A percentile compares a stretch with the other conserved stretches of the same genome.
phyloP scores from a whole-genome alignment of 2,888 invertebrate genomes.

The Leptinotarsa juncta region DNA sequence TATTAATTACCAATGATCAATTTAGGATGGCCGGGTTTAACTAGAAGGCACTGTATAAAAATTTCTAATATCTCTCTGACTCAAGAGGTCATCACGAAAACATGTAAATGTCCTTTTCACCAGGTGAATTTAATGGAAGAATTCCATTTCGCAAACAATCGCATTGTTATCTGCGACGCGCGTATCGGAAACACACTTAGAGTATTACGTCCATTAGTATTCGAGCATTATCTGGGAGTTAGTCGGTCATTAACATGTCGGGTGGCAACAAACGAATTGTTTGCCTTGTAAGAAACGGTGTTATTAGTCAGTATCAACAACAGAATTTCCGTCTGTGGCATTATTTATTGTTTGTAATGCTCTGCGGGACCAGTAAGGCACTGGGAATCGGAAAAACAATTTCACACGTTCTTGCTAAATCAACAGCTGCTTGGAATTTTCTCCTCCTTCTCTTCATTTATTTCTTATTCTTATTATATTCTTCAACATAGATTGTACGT shows the following conservation, averaged over 20 bases:
- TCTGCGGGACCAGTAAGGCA: too few species aligned
- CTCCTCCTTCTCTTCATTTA: too few species aligned
- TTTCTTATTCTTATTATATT: too few species aligned
- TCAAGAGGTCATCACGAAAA: background rate
- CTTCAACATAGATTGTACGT: too few species aligned
- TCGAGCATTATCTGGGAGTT: background rate
- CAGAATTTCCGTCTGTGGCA: background rate
- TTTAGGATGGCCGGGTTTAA: too few species aligned
- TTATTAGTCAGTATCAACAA: background rate
- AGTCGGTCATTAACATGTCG: conserved; percentile 8
- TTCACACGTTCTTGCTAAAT: too few species aligned
- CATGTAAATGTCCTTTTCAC: background rate
- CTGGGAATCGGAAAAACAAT: too few species aligned
- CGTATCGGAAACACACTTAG: conserved; percentile 4
- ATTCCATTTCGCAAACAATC: conserved; percentile 8
- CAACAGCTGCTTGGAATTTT: too few species aligned
- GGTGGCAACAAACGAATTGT: background rate
- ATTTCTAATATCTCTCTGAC: background rate
- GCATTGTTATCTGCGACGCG: background rate
- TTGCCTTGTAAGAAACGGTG: too few species aligned
- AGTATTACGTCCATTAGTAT: conserved; percentile 10
- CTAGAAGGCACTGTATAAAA: too few species aligned
- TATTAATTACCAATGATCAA: too few species aligned
- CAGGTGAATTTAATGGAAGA: background rate
- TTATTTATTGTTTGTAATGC: too few species aligned